Base-by-base conservation (phyloP, 2,797 vertebrate genomes). In the Oreochromis mossambicus region DNA sequence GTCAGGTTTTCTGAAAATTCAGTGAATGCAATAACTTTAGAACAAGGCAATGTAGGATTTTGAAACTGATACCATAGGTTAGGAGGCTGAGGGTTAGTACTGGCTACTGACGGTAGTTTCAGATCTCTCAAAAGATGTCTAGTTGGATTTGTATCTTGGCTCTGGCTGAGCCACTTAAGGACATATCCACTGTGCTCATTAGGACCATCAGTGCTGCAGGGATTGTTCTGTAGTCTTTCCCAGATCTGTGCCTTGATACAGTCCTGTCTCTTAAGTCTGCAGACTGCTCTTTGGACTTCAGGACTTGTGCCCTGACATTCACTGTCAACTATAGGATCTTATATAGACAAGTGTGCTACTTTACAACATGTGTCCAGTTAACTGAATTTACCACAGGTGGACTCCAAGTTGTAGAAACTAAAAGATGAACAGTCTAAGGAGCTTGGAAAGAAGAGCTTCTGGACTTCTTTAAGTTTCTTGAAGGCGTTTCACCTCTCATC, bases 11-110 rank as follows among this genome's bases (percentile, higher is more conserved):
- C 55, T 58, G 26, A 58, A 58, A 58, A 58, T 10, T 58, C 55
- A 58, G 1, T 58, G 26, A 17, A 6, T 58, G 55, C 0, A 17
- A 58, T 58, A 58, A 32, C 5, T 9, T 17, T 15, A 0, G 9
- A 56, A 56, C 14, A 1, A 56, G 55, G 13, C 54, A 14, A 56
- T 50, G 43, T 46, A 46, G 43, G 43, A 0, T 1, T 54, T 21
- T 55, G 7, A 15, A 2, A 5, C 4, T 29, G 54, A 29, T 29
- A 29, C 29, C 29, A 29, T 29, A 29, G 29, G 29, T 56, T 5
- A 29, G 54, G 54, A 56, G 24, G 54, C 54, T 56, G 54, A 56
- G 54, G 1, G 54, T 7, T 29, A 15, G 24, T 14, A 5, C 52
- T 54, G 52, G 21, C 52, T 54, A 21, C 52, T 54, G 52, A 5